Conservation (phyloP, 1,140 invertebrate genomes). For the Tetramorium parvispinum region DNA sequence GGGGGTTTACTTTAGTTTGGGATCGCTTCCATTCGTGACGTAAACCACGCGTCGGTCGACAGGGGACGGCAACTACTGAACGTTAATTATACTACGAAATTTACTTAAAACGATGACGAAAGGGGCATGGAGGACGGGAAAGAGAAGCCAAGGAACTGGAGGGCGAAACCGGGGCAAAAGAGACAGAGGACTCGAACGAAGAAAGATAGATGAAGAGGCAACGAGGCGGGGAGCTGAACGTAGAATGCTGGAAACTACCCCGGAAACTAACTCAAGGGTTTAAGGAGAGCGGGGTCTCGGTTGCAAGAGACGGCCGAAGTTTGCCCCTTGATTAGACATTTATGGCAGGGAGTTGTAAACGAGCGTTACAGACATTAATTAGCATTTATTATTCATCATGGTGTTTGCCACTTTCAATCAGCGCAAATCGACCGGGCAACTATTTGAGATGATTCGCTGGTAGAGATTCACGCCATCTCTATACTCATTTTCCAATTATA, state of each 20-base stretch:
- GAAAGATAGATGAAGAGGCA: neutral
- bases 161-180: conserved; percentile 22
- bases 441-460: neutral
- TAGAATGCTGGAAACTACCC: conserved; percentile 68
- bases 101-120: conserved; percentile 60
- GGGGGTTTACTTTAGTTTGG: conserved; percentile 1
- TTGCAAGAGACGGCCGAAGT: conserved; percentile 57
- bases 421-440: conserved; percentile 30
- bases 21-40: conserved; percentile 3
- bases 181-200: conserved; percentile 12
- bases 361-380: conserved; percentile 71
- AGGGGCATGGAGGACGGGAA: neutral
- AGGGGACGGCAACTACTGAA: conserved; percentile 37
- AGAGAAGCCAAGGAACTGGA: conserved; percentile 24
- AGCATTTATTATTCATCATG: conserved; percentile 67
- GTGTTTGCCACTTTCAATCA: conserved; percentile 40
- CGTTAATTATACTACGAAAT: conserved; percentile 61
- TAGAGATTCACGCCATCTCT: neutral
- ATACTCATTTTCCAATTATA: neutral
- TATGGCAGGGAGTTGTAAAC: conserved; percentile 67
- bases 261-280: conserved; percentile 67
- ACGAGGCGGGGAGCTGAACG: neutral
- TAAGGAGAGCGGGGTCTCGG: conserved; percentile 53
- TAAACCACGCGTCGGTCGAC: conserved; percentile 4
- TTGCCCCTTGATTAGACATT: conserved; percentile 74